A percentile compares a stretch with the other conserved stretches of the same genome.
Evolutionary conservation across 2,888 invertebrate species (phyloP).

Genomic region (Agrochola circellaris): DNA sequence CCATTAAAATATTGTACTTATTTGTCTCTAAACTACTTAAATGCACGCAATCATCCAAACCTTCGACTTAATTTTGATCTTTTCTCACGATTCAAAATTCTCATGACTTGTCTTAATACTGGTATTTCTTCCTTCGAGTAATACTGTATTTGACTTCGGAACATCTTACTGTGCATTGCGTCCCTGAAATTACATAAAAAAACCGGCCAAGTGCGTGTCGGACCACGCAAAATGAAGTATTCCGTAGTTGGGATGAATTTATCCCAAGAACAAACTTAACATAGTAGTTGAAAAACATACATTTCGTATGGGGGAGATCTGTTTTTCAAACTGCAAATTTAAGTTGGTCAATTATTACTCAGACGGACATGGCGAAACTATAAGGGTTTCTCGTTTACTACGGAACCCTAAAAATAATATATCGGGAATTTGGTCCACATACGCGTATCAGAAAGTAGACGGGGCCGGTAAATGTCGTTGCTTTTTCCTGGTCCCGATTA

Average conservation of each 20-base stretch:
- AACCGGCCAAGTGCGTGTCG: too few species aligned
- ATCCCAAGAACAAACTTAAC: too few species aligned
- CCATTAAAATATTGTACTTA: not conserved
- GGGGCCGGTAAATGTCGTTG: not conserved
- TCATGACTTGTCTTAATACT: slow-evolving; percentile 78
- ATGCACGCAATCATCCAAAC: slow-evolving; percentile 64
- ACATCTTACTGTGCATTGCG: slow-evolving; percentile 86
- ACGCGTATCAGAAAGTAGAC: not conserved
- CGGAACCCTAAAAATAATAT: not conserved
- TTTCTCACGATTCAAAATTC: slow-evolving; percentile 73
- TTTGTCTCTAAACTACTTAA: not conserved
- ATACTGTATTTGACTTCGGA: slow-evolving; percentile 81
- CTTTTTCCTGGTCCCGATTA: not conserved
- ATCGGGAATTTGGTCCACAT: not conserved
- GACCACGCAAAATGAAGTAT: too few species aligned
- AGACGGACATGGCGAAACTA: too few species aligned
- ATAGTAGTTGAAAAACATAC: too few species aligned
- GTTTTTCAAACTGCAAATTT: too few species aligned
- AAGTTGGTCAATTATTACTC: too few species aligned
- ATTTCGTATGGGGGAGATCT: too few species aligned
- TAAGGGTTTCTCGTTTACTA: too few species aligned
- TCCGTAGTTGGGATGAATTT: too few species aligned
- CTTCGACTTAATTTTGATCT: slow-evolving; percentile 80
- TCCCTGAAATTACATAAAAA: slow-evolving; percentile 78
- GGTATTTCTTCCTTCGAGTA: slow-evolving; percentile 85